phyloP scores from a whole-genome alignment of 2,888 invertebrate species.

The Ariolimax columbianus region DNA sequence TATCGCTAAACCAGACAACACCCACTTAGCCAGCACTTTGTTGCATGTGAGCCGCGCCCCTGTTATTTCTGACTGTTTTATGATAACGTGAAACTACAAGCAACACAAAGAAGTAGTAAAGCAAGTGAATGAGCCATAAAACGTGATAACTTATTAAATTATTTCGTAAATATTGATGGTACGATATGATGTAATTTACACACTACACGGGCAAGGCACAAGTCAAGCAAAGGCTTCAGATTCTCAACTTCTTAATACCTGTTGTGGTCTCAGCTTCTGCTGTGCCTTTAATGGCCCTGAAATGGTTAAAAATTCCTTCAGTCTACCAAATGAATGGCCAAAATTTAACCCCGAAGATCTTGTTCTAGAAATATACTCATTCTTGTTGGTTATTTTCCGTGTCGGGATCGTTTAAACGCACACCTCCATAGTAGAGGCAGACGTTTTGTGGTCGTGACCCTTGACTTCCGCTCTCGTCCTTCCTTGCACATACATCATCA shows the following conservation, averaged over 20 bases:
- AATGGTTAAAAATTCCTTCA: neutral
- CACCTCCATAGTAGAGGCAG: conserved; percentile 19
- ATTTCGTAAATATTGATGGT: neutral
- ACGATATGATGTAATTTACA: conserved; percentile 1
- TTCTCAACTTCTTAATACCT: conserved; percentile 20
- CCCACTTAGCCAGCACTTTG: conserved; percentile 1
- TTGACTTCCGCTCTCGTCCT: conserved; percentile 32
- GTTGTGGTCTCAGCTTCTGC: neutral
- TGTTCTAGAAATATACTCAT: conserved; percentile 25
- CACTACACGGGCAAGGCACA: neutral
- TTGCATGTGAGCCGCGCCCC: neutral
- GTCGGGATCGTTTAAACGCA: neutral
- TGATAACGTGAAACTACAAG: too few species aligned
- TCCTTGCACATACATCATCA: neutral
- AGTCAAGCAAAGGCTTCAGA: too few species aligned
- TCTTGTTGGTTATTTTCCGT: conserved; percentile 7
- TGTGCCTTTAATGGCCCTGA: neutral
- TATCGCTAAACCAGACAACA: conserved; percentile 17
- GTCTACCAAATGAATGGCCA: neutral
- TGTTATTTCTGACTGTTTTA: neutral
- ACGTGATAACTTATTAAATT: too few species aligned
- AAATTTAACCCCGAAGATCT: conserved; percentile 4
- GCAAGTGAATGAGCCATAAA: too few species aligned
- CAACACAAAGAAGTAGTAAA: too few species aligned
- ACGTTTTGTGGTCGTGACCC: conserved; percentile 16